Percentiles rank a stretch among this genome's conserved stretches.
Conservation (phyloP, 2,113 vertebrate species). For the Chlamydotis undulata region DNA sequence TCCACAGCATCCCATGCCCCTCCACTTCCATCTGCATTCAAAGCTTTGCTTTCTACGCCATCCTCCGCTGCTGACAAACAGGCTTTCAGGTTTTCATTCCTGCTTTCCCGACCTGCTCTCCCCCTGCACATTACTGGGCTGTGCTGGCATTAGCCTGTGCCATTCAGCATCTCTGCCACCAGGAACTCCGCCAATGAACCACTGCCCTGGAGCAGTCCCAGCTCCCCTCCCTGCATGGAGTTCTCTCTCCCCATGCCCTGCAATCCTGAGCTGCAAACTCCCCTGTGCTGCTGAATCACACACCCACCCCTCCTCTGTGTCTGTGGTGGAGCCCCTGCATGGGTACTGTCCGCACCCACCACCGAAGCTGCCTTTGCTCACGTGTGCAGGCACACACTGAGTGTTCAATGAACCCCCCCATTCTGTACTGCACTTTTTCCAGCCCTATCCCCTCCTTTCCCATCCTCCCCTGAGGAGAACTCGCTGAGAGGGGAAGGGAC, state of each 20-base stretch:
- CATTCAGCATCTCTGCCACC: neutral
- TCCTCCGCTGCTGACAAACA: neutral
- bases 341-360: neutral
- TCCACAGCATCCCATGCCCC: neutral
- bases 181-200: neutral
- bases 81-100: neutral
- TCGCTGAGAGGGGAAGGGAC: neutral
- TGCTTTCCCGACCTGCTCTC: neutral
- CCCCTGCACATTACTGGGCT: neutral
- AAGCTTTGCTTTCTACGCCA: neutral
- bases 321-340: neutral
- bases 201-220: neutral
- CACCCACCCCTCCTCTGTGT: fast-evolving
- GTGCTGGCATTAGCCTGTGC: neutral
- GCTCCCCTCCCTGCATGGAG: neutral
- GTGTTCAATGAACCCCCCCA: neutral
- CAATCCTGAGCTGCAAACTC: neutral
- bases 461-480: neutral
- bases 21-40: neutral
- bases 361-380: neutral
- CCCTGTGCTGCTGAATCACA: neutral
- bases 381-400: fast-evolving
- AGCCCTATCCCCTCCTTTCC: neutral
- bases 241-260: neutral
- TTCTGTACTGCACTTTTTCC: neutral